phyloP scores from a whole-genome alignment of 2,888 invertebrate species.

The Netelia fuscicornis region DNA sequence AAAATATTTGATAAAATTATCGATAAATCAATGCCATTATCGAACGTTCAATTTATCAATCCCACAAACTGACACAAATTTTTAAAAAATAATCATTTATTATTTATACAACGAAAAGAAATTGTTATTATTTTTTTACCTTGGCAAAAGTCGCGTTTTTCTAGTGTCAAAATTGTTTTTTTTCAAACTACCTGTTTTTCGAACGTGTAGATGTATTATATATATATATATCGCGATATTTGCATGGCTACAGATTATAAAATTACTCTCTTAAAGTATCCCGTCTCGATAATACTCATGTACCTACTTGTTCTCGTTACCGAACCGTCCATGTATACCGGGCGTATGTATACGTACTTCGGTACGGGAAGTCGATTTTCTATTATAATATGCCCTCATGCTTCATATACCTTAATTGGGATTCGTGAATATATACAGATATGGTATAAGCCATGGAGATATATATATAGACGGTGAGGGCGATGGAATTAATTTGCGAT shows the following conservation, averaged over 20 bases:
- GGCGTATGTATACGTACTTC: slow-evolving; percentile 22
- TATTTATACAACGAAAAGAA: too few relatives aligned
- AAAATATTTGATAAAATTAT: too few relatives aligned
- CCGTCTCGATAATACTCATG: slow-evolving; percentile 54
- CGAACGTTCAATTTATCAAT: too few relatives aligned
- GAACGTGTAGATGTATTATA: too few relatives aligned
- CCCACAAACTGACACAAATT: too few relatives aligned
- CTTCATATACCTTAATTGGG: slow-evolving; percentile 82
- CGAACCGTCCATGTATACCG: slow-evolving; percentile 32
- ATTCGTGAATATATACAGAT: slow-evolving; percentile 71
- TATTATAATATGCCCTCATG: slow-evolving; percentile 76
- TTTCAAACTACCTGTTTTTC: too few relatives aligned
- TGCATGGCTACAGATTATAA: slow-evolving; percentile 48
- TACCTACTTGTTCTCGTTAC: slow-evolving; percentile 45
- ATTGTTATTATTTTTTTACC: too few relatives aligned
- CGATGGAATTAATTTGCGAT: slow-evolving; percentile 82
- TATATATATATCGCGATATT: slow-evolving; percentile 8
- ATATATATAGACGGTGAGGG: slow-evolving; percentile 52
- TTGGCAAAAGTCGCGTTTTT: too few relatives aligned
- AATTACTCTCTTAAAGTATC: slow-evolving; percentile 44
- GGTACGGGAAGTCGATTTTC: slow-evolving; percentile 76
- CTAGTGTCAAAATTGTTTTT: too few relatives aligned
- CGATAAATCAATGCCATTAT: too few relatives aligned
- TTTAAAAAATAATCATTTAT: too few relatives aligned
- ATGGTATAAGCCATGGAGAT: neutral